phyloP scores from a whole-genome alignment of 2,797 vertebrate genomes.

The Mormyrus hasselquistii region DNA sequence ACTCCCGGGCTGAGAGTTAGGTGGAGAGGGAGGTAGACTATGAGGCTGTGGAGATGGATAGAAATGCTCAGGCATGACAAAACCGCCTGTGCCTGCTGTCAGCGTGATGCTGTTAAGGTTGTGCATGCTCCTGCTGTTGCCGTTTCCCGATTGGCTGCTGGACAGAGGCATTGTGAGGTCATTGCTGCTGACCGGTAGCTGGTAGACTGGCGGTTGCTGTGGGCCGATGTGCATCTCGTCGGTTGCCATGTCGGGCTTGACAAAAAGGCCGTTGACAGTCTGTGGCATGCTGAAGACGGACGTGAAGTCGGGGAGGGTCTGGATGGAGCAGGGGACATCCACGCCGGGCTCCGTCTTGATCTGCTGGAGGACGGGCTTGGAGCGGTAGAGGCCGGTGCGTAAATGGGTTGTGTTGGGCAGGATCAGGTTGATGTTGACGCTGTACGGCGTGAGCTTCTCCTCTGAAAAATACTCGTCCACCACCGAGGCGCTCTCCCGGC shows the following conservation, averaged over 20 bases:
- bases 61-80: conserved; percentile 63
- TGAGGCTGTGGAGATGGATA: conserved; percentile 61
- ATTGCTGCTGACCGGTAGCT: conserved; percentile 63
- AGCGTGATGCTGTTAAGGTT: conserved; percentile 59
- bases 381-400: conserved; percentile 77
- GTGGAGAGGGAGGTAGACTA: conserved; percentile 79
- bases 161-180: conserved; percentile 65
- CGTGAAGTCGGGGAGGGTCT: conserved; percentile 83
- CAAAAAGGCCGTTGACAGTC: conserved; percentile 72
- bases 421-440: conserved; percentile 85
- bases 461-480: conserved; percentile 84
- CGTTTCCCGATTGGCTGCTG: conserved; percentile 44
- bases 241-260: conserved; percentile 72
- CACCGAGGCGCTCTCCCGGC: conserved; percentile 79
- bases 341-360: conserved; percentile 76
- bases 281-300: conserved; percentile 83
- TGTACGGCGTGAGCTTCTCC: conserved; percentile 75
- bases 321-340: conserved; percentile 61
- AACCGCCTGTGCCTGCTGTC: conserved; percentile 45
- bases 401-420: conserved; percentile 78
- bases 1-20: conserved; percentile 84
- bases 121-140: conserved; percentile 63
- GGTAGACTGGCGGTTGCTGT: conserved; percentile 72
- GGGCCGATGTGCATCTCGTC: conserved; percentile 64
- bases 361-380: conserved; percentile 51